Evolutionary conservation across 2,888 invertebrate genomes (phyloP), one percentile per base, ranked within the genome.

Genomic region (Romanomermis culicivorax): DNA sequence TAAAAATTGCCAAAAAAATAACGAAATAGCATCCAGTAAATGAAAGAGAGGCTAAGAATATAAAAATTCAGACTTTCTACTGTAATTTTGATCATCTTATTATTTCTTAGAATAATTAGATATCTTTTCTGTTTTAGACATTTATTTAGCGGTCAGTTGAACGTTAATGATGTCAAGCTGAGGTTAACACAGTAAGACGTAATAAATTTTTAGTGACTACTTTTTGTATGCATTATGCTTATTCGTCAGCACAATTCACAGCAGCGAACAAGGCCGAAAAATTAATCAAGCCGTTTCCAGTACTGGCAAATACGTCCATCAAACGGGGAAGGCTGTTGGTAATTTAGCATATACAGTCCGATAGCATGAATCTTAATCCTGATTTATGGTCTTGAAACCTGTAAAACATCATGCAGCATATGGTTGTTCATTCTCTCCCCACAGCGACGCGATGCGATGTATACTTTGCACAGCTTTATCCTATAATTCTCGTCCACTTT

Each of bases 101-200:
- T 23, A 55, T 27, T 42, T 36, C 17, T 36, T 36, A 17, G 36
- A 36, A 36, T 17, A 36, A 36, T 36, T 11, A 36, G 7, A 17
- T 17, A 7, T 36, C 36, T 11, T 11, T 36, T 36, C 24, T 53
- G 56, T 64, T 67, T 29, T 63, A 74, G 73, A 17, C 95, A 95
- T 75, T 88, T 91, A 0, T 91, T 85, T 73, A 83, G 87, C 52
- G 93, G 95, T 1, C 87, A 91, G 63, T 73, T 93, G 14, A 88
- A 86, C 20, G 85, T 93, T 24, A 80, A 85, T 52, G 95, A 95
- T 71, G 86, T 95, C 82, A 87, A 85, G 58, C 61, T 70, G 30
- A 65, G 64, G 54, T 29, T 55, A 4, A 23, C 29, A 2, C 51
- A 55, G 51, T 55, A 53, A 48, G 30, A 36, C 4, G 4, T 7